Conservation (phyloP, 2,888 invertebrate species). For the Lasioglossum calceatum region DNA sequence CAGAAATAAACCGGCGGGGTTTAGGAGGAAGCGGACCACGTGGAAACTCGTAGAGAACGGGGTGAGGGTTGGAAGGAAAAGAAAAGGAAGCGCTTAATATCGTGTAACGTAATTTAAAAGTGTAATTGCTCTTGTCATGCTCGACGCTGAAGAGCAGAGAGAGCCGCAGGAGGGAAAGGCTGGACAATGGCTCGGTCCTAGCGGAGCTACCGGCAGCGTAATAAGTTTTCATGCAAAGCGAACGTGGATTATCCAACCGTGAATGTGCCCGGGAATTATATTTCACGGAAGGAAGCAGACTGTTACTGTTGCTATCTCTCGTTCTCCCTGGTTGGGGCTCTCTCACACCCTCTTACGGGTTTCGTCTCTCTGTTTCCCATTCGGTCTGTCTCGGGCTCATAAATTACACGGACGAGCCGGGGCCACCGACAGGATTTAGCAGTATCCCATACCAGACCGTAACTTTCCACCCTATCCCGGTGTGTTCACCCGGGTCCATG, state of each 20-base stretch:
- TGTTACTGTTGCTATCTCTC: slow-evolving; percentile 77
- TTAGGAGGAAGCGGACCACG: slow-evolving; percentile 45
- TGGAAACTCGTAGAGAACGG: slow-evolving; percentile 35
- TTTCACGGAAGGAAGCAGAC: slow-evolving; percentile 83
- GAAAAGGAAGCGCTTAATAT: slow-evolving; percentile 81
- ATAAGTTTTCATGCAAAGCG: slow-evolving; percentile 83
- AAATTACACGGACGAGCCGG: slow-evolving; percentile 74
- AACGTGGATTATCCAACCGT: slow-evolving; percentile 83
- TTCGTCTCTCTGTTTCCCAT: slow-evolving; percentile 55
- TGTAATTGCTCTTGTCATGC: slow-evolving; percentile 83
- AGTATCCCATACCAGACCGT: slow-evolving; percentile 67
- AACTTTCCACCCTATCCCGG: slow-evolving; percentile 64
- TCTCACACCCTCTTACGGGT: slow-evolving; percentile 24
- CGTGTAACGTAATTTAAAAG: slow-evolving; percentile 84
- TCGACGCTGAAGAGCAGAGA: slow-evolving; percentile 75
- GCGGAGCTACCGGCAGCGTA: slow-evolving; percentile 77
- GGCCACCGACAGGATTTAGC: slow-evolving; percentile 74
- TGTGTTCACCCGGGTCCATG: slow-evolving; percentile 53
- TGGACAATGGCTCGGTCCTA: slow-evolving; percentile 70
- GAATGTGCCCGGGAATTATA: slow-evolving; percentile 83
- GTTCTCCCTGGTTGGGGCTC: slow-evolving; percentile 29
- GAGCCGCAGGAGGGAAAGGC: slow-evolving; percentile 54
- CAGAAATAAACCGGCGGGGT: slow-evolving; percentile 27
- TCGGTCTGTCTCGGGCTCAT: slow-evolving; percentile 70
- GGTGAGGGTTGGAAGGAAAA: slow-evolving; percentile 56